Conservation (phyloP, 2,797 vertebrate genomes). For the Rhynchotus rufescens region DNA sequence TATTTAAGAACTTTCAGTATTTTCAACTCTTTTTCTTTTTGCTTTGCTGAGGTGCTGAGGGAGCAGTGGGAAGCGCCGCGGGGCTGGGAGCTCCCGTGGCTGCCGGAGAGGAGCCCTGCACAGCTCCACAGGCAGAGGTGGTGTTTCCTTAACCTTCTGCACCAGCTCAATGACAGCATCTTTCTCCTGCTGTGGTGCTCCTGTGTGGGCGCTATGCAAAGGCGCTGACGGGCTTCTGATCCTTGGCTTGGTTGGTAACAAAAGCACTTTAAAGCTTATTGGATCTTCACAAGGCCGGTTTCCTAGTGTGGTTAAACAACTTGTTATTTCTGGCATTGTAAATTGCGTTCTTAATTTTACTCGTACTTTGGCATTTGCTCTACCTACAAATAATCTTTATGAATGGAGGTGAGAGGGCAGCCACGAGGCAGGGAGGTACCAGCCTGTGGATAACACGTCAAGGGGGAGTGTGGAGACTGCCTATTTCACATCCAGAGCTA, state of each 20-base stretch:
- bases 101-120: no score
- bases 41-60: neutral
- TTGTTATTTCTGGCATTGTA: conserved; percentile 60
- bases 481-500: neutral
- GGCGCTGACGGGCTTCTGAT: neutral
- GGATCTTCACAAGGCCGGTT: conserved; percentile 18
- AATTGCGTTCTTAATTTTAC: conserved; percentile 65
- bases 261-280: conserved; percentile 46
- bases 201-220: rapidly evolving
- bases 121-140: no score
- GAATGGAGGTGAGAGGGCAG: neutral
- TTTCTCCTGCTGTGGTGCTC: neutral
- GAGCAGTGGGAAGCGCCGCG: neutral
- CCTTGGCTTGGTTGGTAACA: conserved; percentile 8
- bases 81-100: neutral
- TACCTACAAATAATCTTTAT: conserved; percentile 40
- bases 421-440: neutral
- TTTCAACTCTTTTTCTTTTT: neutral
- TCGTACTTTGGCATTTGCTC: conserved; percentile 59
- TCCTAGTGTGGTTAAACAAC: conserved; percentile 69
- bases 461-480: neutral
- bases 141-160: neutral
- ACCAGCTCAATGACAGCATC: neutral
- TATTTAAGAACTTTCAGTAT: neutral
- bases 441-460: neutral